A percentile compares a stretch with the other conserved stretches of the same genome.
phyloP scores from a whole-genome alignment of 2,888 invertebrate species.

The Mythimna lalbum region DNA sequence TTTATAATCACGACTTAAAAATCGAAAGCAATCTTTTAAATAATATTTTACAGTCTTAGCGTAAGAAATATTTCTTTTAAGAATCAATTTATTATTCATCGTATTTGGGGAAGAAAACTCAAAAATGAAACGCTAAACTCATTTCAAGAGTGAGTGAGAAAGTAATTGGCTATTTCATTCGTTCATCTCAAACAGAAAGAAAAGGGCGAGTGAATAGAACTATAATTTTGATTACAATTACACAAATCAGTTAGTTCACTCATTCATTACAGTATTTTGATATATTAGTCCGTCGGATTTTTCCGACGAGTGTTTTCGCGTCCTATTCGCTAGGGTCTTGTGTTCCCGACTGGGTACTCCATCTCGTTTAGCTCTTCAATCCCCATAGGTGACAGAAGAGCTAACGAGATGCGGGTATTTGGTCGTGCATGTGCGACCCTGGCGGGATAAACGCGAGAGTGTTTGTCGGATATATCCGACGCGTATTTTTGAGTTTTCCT shows the following conservation, averaged over 20 bases:
- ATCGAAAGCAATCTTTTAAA: slow-evolving; percentile 43
- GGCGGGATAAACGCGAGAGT: no score
- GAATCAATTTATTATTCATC: slow-evolving; percentile 43
- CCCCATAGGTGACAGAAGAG: no score
- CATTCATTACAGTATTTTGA: slow-evolving; percentile 12
- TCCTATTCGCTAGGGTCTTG: no score
- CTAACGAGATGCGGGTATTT: no score
- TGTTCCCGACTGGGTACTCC: no score
- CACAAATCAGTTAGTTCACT: neutral
- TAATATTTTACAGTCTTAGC: slow-evolving; percentile 50
- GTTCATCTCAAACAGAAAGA: neutral
- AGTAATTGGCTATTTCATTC: neutral
- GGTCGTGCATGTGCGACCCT: no score
- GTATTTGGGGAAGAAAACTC: slow-evolving; percentile 42
- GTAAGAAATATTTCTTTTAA: slow-evolving; percentile 43
- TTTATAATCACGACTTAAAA: slow-evolving; percentile 38
- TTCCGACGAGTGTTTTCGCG: no score
- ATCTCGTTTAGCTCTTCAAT: no score
- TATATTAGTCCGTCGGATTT: no score
- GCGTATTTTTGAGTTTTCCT: slow-evolving; percentile 44
- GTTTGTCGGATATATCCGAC: no score
- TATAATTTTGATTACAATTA: slow-evolving; percentile 1
- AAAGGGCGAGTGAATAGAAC: slow-evolving; percentile 20
- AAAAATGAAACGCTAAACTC: neutral
- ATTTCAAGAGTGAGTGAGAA: neutral